Evolutionary conservation across 2,113 vertebrate species (phyloP).

Genomic region (Rynchops niger): DNA sequence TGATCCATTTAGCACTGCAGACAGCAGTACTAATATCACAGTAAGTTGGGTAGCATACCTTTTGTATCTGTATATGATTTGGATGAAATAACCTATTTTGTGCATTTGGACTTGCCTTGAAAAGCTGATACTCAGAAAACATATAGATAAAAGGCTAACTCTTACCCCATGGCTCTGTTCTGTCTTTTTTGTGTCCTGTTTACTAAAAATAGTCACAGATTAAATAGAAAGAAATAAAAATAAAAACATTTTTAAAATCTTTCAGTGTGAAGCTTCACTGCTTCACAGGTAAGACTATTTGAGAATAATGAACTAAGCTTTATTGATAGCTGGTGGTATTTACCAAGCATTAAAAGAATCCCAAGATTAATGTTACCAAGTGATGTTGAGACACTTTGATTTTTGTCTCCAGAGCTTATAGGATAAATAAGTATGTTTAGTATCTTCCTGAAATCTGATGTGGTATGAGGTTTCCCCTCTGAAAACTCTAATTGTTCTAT

Average conservation of each 20-base stretch:
- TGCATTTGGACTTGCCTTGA: not conserved
- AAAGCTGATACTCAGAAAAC: not conserved
- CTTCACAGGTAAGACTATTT: not conserved
- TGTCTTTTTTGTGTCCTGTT: not conserved
- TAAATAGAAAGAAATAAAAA: not conserved
- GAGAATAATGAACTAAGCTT: not conserved
- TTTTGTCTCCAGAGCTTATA: not conserved
- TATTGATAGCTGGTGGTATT: not conserved
- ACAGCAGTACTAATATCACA: constrained; percentile 43
- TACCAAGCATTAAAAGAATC: not conserved
- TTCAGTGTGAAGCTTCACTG: not conserved
- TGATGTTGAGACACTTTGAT: not conserved
- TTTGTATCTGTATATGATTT: not conserved
- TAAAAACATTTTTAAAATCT: not conserved
- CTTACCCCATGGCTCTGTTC: not conserved
- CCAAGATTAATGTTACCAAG: not conserved
- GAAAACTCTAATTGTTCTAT: not conserved
- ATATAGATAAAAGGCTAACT: not conserved
- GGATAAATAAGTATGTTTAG: not conserved
- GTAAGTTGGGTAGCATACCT: constrained; percentile 56
- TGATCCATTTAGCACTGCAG: constrained; percentile 77
- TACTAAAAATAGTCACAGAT: not conserved
- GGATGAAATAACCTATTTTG: not conserved
- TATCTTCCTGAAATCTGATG: not conserved
- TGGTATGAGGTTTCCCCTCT: not conserved